Evolutionary conservation across 2,113 vertebrate genomes (phyloP).

Genomic region (Spilogale gracilis): DNA sequence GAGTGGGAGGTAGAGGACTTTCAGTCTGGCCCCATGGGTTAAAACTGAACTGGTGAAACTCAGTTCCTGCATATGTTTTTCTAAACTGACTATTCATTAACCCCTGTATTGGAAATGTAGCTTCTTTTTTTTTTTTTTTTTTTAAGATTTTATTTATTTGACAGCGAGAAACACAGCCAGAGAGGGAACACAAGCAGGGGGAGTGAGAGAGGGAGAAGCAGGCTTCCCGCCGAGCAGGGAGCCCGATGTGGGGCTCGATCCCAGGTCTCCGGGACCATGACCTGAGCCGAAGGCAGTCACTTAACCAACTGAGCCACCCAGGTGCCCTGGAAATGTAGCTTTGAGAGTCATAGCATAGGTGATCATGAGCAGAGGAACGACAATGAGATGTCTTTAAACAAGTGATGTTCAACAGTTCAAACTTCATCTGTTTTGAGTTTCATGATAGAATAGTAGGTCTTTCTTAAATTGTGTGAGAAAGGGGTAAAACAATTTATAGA

Average conservation of each 20-base stretch:
- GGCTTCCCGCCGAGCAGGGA: too few relatives aligned
- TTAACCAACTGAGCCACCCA: too few relatives aligned
- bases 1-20: background rate
- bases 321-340: background rate
- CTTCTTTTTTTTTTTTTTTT: too few relatives aligned
- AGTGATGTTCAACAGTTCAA: background rate
- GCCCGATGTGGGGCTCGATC: too few relatives aligned
- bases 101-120: background rate
- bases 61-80: background rate
- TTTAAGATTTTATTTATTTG: too few relatives aligned
- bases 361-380: background rate
- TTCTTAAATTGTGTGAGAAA: background rate
- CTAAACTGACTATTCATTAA: background rate
- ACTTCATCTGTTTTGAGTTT: background rate
- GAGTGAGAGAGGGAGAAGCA: too few relatives aligned
- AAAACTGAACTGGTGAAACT: background rate
- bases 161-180: too few relatives aligned
- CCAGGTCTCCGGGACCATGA: too few relatives aligned
- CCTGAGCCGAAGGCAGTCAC: too few relatives aligned
- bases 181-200: too few relatives aligned
- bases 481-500: background rate
- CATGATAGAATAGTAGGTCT: background rate
- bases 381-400: background rate
- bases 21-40: background rate
- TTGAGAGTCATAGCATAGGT: background rate